Evolutionary conservation across 2,113 vertebrate species (phyloP).

Genomic region (Psephotus haematonotus): DNA sequence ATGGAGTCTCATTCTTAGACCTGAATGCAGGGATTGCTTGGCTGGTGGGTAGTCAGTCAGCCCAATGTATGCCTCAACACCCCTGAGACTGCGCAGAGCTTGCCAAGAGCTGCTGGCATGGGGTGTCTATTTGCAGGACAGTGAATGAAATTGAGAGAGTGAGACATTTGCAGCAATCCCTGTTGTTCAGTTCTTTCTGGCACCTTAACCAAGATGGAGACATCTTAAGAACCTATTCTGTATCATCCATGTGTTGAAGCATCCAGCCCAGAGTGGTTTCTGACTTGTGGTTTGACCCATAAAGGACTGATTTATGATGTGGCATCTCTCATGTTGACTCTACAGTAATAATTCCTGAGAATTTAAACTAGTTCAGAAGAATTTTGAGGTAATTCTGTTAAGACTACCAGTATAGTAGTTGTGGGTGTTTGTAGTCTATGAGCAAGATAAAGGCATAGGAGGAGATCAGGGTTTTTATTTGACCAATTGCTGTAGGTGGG

Average conservation of each 20-base stretch:
- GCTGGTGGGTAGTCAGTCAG: neutral
- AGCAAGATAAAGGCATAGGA: neutral
- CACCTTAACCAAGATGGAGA: neutral
- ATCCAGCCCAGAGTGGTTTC: neutral
- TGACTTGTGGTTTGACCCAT: neutral
- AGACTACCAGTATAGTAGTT: neutral
- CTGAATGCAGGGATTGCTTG: neutral
- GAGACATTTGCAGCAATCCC: neutral
- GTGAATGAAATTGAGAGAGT: neutral
- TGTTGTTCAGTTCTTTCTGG: neutral
- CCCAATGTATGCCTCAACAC: neutral
- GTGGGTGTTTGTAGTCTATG: neutral
- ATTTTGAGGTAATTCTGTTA: neutral
- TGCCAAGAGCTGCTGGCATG: neutral
- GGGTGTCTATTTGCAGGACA: neutral
- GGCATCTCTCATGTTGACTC: rapidly evolving
- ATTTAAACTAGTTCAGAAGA: neutral
- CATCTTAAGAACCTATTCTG: neutral
- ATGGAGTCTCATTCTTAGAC: neutral
- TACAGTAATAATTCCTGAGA: neutral
- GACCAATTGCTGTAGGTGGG: neutral
- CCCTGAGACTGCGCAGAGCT: neutral
- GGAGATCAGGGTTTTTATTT: neutral
- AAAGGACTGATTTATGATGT: neutral
- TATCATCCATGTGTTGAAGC: neutral